Evolutionary conservation across 2,888 invertebrate genomes (phyloP), one percentile per base, ranked within the genome.

Genomic region (Leptinotarsa peninsularis): DNA sequence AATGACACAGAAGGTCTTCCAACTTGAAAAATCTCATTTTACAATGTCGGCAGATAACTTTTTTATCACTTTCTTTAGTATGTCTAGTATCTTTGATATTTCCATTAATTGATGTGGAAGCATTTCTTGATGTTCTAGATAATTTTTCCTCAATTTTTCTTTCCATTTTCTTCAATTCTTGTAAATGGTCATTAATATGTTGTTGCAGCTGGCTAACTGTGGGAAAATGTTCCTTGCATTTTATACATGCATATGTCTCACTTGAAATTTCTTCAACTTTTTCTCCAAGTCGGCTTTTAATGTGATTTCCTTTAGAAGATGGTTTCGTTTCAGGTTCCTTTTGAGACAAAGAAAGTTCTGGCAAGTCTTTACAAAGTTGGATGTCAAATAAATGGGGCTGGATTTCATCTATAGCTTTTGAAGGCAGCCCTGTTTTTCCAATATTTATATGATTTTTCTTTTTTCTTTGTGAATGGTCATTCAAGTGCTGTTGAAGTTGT

Each of bases 21-120:
- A 63, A 18, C 7, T 33, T 63, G n/a, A 43, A 43, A 63, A 63
- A 63, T 33, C 17, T 63, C 33, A 18, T 18, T n/a, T 43, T 27
- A 43, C 63, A 63, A 43, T 63, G 63, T 18, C n/a, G 33, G 13
- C 63, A 63, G 27, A 63, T 43, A 14, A 43, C 63, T 14, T 63
- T 63, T n/a, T 63, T 63, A 14, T 63, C 58, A 23, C 43, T 43
- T 13, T 43, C 43, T 43, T 43, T 43, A 43, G 10, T 13, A 43
- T 0, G 10, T 43, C 43, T 43, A 3, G 3, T 43, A 43, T 43
- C 43, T 43, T 43, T 43, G 10, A 43, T 43, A 43, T 43, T 43
- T 43, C 43, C 3, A 43, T 43, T 43, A 43, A 10, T 15, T 21
- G 4, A 0, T 58, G 58, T 3, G 21, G 58, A 58, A 23, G 14